Evolutionary conservation across 2,888 invertebrate species (phyloP).

Genomic region (Sesia apiformis): DNA sequence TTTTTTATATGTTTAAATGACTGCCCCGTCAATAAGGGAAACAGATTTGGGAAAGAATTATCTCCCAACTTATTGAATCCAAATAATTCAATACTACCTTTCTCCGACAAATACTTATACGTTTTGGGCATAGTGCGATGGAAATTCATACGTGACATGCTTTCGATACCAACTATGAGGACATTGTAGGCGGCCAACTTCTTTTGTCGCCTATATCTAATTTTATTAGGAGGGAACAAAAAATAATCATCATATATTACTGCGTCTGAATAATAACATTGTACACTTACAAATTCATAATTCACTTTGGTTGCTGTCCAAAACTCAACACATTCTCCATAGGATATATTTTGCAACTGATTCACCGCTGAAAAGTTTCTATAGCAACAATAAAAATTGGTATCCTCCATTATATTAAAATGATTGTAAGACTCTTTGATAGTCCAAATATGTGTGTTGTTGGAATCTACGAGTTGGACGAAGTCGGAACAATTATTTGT

Average conservation of each 20-base stretch:
- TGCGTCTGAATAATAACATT: slow-evolving; percentile 77
- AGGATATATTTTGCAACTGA: not conserved
- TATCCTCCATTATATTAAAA: not conserved
- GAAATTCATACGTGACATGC: slow-evolving; percentile 83
- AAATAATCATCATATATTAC: not conserved
- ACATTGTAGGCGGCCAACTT: not conserved
- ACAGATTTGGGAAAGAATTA: slow-evolving; percentile 87
- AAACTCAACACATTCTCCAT: not conserved
- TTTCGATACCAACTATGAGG: slow-evolving; percentile 76
- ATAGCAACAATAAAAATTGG: not conserved
- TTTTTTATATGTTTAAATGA: slow-evolving; percentile 42
- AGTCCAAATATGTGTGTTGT: not conserved
- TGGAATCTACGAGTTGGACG: not conserved
- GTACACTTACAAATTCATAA: slow-evolving; percentile 18
- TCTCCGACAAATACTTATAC: not conserved
- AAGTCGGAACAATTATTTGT: not conserved
- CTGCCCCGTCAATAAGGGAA: slow-evolving; percentile 81
- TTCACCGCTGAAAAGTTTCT: not conserved
- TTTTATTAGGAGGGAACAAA: not conserved
- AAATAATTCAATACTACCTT: not conserved
- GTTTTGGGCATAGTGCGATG: slow-evolving; percentile 77
- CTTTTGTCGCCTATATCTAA: not conserved
- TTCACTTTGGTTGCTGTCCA: not conserved
- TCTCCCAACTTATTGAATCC: slow-evolving; percentile 89
- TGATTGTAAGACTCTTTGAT: not conserved